Evolutionary conservation across 1,140 invertebrate species (phyloP).

Genomic region (Ceratina japonica): DNA sequence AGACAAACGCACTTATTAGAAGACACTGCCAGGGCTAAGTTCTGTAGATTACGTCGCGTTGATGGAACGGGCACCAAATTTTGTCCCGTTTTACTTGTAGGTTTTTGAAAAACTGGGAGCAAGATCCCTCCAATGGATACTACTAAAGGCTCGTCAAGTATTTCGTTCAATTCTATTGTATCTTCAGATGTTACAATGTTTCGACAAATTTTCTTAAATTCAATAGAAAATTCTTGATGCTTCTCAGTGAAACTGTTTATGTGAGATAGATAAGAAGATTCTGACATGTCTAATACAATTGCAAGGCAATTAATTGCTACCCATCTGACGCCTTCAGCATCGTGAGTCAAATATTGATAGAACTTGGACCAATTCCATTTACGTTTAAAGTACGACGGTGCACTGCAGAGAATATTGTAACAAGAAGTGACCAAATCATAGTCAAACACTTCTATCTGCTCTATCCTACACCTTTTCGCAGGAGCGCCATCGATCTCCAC

Average conservation of each 20-base stretch:
- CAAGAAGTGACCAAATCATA: conserved; percentile 81
- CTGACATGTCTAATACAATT: conserved; percentile 82
- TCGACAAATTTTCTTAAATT: conserved; percentile 21
- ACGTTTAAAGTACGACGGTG: conserved; percentile 80
- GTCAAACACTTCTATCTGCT: conserved; percentile 72
- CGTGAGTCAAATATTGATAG: conserved; percentile 75
- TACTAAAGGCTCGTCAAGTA: conserved; percentile 61
- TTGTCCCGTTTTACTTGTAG: conserved; percentile 55
- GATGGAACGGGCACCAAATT: conserved; percentile 83
- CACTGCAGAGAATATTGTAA: conserved; percentile 80
- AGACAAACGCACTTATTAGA: conserved; percentile 89
- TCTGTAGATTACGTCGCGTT: conserved; percentile 85
- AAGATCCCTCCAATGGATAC: conserved; percentile 73
- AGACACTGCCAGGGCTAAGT: conserved; percentile 87
- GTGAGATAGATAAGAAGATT: conserved; percentile 67
- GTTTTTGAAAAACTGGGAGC: conserved; percentile 64
- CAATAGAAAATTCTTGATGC: conserved; percentile 69
- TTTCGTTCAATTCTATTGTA: conserved; percentile 53
- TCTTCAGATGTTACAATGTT: conserved; percentile 46
- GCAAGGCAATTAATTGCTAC: conserved; percentile 82
- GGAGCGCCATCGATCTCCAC: conserved; percentile 44
- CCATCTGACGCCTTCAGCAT: conserved; percentile 76
- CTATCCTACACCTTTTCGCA: conserved; percentile 57
- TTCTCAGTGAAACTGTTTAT: conserved; percentile 72
- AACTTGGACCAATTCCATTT: conserved; percentile 85